Conservation (phyloP, 2,888 invertebrate species). For the Lomographa bimaculata region DNA sequence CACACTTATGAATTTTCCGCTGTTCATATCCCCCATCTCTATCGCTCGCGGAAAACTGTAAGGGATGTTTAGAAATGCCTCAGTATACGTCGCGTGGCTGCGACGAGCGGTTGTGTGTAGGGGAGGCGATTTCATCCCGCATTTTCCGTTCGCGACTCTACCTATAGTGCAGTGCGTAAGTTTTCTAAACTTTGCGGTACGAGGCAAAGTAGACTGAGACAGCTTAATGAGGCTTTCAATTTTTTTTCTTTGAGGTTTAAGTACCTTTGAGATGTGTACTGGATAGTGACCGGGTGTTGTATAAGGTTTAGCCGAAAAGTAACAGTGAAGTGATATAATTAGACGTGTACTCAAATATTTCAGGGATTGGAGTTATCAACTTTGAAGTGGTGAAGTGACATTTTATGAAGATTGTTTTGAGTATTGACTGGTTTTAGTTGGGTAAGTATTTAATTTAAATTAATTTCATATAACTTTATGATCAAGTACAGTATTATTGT, state of each 20-base stretch:
- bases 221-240: not conserved
- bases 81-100: conserved; percentile 68
- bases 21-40: conserved; percentile 42
- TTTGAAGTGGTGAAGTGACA: conserved; percentile 7
- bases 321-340: conserved; percentile 14
- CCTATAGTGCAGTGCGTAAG: conserved; percentile 44
- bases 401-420: conserved; percentile 1
- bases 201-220: conserved; percentile 5
- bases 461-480: no score
- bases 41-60: conserved; percentile 66
- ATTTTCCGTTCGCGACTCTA: conserved; percentile 42
- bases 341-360: conserved; percentile 8
- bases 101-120: conserved; percentile 47
- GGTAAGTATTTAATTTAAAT: conserved; percentile 2
- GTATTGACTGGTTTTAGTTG: not conserved
- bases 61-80: conserved; percentile 61
- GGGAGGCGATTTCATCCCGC: conserved; percentile 37
- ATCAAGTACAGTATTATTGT: no score
- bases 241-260: no score
- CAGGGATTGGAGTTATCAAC: conserved; percentile 1
- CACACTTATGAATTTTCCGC: conserved; percentile 45
- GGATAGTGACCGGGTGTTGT: not conserved
- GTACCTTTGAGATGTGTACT: not conserved
- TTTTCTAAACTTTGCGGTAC: conserved; percentile 37
- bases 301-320: no score